Evolutionary conservation across 2,888 invertebrate species (phyloP), one percentile per base, ranked within the genome.

Genomic region (Phengaris alcon): DNA sequence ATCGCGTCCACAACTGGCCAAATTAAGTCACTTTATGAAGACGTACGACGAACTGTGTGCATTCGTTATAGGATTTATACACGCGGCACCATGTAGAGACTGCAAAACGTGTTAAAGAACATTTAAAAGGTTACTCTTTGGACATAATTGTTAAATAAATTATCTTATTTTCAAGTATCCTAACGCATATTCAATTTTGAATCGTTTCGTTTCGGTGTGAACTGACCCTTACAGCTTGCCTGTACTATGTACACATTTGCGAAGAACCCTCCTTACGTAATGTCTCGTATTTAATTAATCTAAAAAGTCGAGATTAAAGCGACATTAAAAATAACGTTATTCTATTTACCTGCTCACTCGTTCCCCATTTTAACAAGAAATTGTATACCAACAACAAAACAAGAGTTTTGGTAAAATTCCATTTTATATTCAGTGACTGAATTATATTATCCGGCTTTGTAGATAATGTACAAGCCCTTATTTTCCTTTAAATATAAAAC

Each of bases 21-120:
- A 90, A 89, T 90, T 90, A 90, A 90, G 84, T 82, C 84, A 80
- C 85, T 82, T 88, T 86, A 89, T 89, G 88, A 90, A 90, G 90
- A 88, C 87, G 85, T 87, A 87, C 84, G 86, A 84, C 86, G 82
- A 80, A 81, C 82, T 82, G 79, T 81, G 81, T 78, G 81, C 81
- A 81, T 81, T 81, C 80, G 79, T 81, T 80, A 80, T 79, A 80
- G 83, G 82, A 86, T 85, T 87, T 85, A 84, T 82, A 74, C 73
- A 54, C 74, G 35, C 6, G 73, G 54, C 69, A 74, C 76, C 69
- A 75, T 74, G 70, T 78, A 74, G 74, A 76, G 69, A 35, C 75
- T 51, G 68, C 52, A 72, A 46, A n/a, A 8, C 22, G 46, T 74
- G 72, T 57, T 70, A 76, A 77, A 72, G 76, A 68, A 59, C 76